A percentile compares a stretch with the other conserved stretches of the same genome.
Conservation (phyloP, 2,888 invertebrate genomes). For the Choristoneura rosaceana region DNA sequence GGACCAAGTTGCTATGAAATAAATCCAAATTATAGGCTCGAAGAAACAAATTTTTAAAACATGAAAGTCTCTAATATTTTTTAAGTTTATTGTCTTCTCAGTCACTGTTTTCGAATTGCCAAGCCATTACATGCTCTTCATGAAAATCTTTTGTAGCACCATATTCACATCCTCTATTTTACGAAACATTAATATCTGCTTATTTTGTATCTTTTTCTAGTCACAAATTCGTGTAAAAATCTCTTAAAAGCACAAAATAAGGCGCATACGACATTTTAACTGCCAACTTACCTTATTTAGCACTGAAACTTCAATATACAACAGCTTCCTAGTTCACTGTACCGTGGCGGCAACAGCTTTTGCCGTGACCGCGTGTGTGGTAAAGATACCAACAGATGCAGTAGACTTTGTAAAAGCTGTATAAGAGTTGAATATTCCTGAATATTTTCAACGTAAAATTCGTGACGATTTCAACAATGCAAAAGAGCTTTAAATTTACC, state of each 20-base stretch:
- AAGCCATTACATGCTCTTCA: no score
- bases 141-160: no score
- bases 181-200: no score
- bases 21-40: no score
- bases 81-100: no score
- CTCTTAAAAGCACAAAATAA: not conserved
- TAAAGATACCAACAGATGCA: slow-evolving; percentile 20
- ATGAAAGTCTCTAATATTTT: no score
- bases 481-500: slow-evolving; percentile 26
- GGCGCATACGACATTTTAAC: not conserved
- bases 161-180: no score
- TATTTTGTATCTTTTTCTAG: no score
- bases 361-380: slow-evolving; percentile 35
- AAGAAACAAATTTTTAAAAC: no score
- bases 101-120: no score
- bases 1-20: not conserved
- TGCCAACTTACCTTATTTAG: not conserved
- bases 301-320: slow-evolving; percentile 5
- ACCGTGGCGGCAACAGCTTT: slow-evolving; percentile 37
- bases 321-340: slow-evolving; percentile 31
- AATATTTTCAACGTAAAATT: slow-evolving; percentile 1
- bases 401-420: not conserved
- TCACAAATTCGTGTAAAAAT: not conserved
- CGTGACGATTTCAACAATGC: slow-evolving; percentile 33
- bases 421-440: not conserved